Evolutionary conservation across 2,888 invertebrate species (phyloP), one percentile per base, ranked within the genome.

Genomic region (Drosophila ezoana): DNA sequence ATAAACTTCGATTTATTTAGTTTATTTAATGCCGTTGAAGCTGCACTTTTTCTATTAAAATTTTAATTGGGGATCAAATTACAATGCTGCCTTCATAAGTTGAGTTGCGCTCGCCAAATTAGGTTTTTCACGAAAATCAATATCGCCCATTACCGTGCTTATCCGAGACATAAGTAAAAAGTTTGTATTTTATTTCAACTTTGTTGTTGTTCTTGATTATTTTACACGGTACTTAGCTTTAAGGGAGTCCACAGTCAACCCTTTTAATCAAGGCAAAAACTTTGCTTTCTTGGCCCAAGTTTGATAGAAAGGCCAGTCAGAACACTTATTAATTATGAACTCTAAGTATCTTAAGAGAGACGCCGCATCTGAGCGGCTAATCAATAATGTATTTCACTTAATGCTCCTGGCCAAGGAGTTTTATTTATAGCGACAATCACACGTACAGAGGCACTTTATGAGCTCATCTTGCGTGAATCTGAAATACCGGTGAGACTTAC

Each of bases 401-500:
- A 56, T 67, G 43, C 35, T 41, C 35, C 28, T 38, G 32, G 33
- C 43, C 11, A 11, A 53, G 33, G 48, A 58, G 43, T 13, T 61
- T 45, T 69, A 53, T 61, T 62, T 53, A 57, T 20, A 69, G 40
- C 9, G 16, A 3, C 44, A 41, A 8, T 43, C 41, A 40, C 14
- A 48, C 32, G 8, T n/a, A 11, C 16, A 18, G 35, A 23, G 13
- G 43, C 48, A 60, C 45, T 48, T 11, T 1, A 18, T 60, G 11
- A 20, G 4, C 28, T 23, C 23, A 33, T 37, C 35, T 47, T 37
- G 11, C 28, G 16, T 32, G 2, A n/a, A 14, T 14, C 13, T 33
- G 9, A 11, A 28, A 44, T 38, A 20, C 23, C 13, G 13, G 3
- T 6, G 53, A 32, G 43, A 70, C 92, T 89, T 90, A 92, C 92